These are phyloP conservation scores for Struthidea cinerea DNA, from an alignment of 2,113 vertebrate genomes.

Conservation along the genomic window DNA sequence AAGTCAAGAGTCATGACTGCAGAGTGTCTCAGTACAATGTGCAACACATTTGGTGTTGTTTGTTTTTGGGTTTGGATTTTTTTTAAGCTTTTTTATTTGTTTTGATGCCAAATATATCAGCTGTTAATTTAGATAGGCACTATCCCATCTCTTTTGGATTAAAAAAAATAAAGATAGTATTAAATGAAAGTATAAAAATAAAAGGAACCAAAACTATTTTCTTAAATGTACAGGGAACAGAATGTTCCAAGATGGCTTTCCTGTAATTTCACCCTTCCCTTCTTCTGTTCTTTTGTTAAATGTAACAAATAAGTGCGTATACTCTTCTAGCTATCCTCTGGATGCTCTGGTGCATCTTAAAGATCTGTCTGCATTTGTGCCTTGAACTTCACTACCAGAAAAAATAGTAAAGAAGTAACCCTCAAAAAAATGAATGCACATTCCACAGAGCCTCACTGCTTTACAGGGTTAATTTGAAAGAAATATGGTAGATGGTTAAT, in stretches of 20 bases:
- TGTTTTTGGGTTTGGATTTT: fast-evolving
- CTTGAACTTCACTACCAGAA: background rate
- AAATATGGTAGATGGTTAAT: background rate
- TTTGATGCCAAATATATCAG: background rate
- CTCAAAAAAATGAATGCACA: background rate
- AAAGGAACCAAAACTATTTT: background rate
- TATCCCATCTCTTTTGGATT: background rate
- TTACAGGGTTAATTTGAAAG: background rate
- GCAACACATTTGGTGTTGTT: background rate
- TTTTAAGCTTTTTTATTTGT: background rate
- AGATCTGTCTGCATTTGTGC: background rate
- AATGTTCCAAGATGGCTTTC: background rate
- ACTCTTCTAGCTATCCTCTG: background rate
- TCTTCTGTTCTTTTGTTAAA: background rate
- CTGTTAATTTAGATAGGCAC: background rate
- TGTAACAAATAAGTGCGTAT: background rate
- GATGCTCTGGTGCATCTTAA: background rate
- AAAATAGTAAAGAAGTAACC: background rate
- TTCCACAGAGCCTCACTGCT: background rate
- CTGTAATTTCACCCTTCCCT: background rate
- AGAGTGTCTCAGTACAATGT: background rate
- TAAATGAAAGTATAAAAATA: background rate
- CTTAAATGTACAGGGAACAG: background rate
- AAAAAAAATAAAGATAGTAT: background rate
- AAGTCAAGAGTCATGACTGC: background rate